These are phyloP conservation scores for Stylophora pistillata DNA, from an alignment of 64 coral and sea anemone genomes.

Conservation along the genomic window DNA sequence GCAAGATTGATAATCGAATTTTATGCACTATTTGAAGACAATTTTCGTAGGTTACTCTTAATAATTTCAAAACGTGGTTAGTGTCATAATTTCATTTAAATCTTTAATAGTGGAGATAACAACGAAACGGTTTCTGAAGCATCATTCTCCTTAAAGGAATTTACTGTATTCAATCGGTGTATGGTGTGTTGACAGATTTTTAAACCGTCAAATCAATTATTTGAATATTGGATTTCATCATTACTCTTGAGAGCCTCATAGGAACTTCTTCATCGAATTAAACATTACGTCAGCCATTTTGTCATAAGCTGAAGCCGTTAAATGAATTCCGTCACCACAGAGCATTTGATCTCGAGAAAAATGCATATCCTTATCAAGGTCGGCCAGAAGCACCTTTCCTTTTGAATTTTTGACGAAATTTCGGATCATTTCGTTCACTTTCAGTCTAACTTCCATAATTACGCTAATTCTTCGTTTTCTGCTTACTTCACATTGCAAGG, in stretches of 20 bases:
- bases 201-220: too few relatives aligned
- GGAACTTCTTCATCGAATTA: slow-evolving; percentile 7
- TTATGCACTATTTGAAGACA: too few relatives aligned
- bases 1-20: too few relatives aligned
- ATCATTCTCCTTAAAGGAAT: too few relatives aligned
- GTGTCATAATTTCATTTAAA: too few relatives aligned
- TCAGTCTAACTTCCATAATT: slow-evolving; percentile 31
- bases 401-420: slow-evolving; percentile 25
- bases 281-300: slow-evolving; percentile 53
- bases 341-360: slow-evolving; percentile 37
- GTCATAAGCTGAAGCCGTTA: slow-evolving; percentile 48
- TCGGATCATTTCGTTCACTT: slow-evolving; percentile 45
- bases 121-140: too few relatives aligned
- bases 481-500: slow-evolving; percentile 37
- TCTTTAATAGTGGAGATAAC: too few relatives aligned
- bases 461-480: neutral
- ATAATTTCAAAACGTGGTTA: too few relatives aligned
- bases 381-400: slow-evolving; percentile 48
- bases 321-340: slow-evolving; percentile 53
- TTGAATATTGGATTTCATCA: too few relatives aligned
- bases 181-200: too few relatives aligned
- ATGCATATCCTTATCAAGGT: slow-evolving; percentile 59
- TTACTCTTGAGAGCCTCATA: neutral
- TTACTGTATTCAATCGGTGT: too few relatives aligned
- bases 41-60: too few relatives aligned